Conservation (phyloP, 2,113 vertebrate species). For the Vimba vimba region DNA sequence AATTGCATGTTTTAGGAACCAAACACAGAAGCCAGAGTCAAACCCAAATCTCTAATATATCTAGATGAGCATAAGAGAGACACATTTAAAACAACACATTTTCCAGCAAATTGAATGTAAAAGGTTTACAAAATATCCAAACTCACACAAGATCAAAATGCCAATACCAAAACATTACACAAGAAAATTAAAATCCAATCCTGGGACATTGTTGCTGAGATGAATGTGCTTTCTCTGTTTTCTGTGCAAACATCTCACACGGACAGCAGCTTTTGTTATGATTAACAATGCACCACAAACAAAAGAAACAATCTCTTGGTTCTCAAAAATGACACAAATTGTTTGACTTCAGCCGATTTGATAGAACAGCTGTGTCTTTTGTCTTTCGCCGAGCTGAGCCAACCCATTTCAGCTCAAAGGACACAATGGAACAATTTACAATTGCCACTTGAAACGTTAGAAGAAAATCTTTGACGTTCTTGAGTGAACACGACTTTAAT, state of each 20-base stretch:
- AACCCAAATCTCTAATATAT: neutral
- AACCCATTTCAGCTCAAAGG: conserved; percentile 32
- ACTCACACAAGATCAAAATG: neutral
- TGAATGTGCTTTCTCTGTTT: conserved; percentile 9
- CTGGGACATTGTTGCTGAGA: neutral
- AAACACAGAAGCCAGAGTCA: neutral
- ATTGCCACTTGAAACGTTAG: conserved; percentile 4
- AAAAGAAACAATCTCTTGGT: conserved; percentile 33
- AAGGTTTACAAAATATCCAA: neutral
- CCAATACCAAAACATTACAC: neutral
- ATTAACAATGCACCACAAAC: conserved; percentile 32
- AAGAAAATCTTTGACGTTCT: conserved; percentile 18
- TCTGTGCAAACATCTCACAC: conserved; percentile 6
- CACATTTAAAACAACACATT: neutral
- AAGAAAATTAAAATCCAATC: conserved; percentile 9
- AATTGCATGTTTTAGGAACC: neutral
- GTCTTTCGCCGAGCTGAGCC: neutral
- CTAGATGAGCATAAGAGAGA: neutral
- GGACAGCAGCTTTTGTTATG: conserved; percentile 29
- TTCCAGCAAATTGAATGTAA: neutral
- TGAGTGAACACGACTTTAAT: conserved; percentile 36
- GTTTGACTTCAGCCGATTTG: conserved; percentile 37
- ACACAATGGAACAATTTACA: conserved; percentile 26
- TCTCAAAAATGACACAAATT: conserved; percentile 29
- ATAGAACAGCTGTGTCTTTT: conserved; percentile 35